Base-by-base conservation (phyloP, 2,888 invertebrate species). In the Folsomia manolachei region DNA sequence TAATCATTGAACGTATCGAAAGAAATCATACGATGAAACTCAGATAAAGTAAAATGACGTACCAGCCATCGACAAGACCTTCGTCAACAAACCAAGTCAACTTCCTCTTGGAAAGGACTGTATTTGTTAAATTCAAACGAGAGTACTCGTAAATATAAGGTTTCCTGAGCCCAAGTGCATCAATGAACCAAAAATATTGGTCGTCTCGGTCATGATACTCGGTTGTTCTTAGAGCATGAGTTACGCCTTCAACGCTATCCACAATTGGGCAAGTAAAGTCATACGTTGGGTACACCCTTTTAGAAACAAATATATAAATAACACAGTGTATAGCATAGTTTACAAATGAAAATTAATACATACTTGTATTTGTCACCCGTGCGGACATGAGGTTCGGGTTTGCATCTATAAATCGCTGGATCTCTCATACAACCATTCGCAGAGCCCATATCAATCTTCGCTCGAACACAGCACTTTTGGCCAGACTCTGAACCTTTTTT, bases 181-280 rank as follows among this genome's bases (percentile, higher is more conserved):
- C 93, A 75, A 95, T 91, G 82, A 95, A 92, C 97, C 97, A 99
- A 85, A 93, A 96, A 85, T 96, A 99, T 85, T 99, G 99, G 51
- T 93, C 93, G 84, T 99, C 98, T 26, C 97, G 87, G 84, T 99
- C 99, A 83, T 95, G 95, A 84, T 99, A 99, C 85, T 99, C 99
- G 86, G 96, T 98, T 0, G 99, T 99, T 65, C 99, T 88, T 68
- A 99, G 86, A 0, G 97, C 95, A 83, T 99, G 99, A 0, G 99
- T 99, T 21, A 99, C 97, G 70, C 93, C 92, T 86, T 99, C 99
- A 66, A 97, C 88, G 19, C 96, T 91, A 85, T 99, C 99, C 66
- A 99, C 98, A 82, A 99, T 97, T 0, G 99, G 99, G 83, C 99
- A 99, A 0, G 99, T 97, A 86, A 99, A 99, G 86, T 99, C 99